Conservation (phyloP, 2,888 invertebrate genomes). For the Adelognathus sp. region DNA sequence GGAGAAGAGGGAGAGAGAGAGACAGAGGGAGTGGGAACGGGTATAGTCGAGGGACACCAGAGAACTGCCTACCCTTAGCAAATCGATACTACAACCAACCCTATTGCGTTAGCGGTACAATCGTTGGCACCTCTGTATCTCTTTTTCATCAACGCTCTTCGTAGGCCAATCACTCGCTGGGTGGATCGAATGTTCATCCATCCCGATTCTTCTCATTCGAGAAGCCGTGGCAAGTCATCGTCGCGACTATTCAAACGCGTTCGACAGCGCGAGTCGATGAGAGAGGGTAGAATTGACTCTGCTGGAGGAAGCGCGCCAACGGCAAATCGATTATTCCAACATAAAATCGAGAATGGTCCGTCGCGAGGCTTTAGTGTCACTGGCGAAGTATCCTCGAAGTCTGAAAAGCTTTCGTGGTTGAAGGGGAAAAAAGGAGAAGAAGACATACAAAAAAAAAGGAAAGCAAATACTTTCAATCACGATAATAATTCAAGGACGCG, state of each 20-base stretch:
- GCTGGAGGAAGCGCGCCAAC: conserved; percentile 1
- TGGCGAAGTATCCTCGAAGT: conserved; percentile 16
- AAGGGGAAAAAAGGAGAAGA: neutral
- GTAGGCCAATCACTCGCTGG: conserved; percentile 18
- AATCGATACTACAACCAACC: conserved; percentile 72
- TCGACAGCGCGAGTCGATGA: conserved; percentile 23
- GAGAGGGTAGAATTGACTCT: conserved; percentile 29
- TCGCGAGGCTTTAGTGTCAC: conserved; percentile 14
- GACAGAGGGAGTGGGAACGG: conserved; percentile 6
- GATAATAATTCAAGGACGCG: conserved; percentile 49
- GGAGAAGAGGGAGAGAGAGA: conserved; percentile 41
- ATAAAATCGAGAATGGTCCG: neutral
- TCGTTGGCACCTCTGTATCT: conserved; percentile 1
- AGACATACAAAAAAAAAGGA: neutral
- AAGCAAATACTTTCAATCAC: conserved; percentile 38
- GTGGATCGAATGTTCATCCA: neutral
- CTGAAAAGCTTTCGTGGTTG: conserved; percentile 19
- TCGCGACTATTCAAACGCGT: conserved; percentile 11
- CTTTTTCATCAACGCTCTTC: neutral
- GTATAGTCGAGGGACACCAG: conserved; percentile 21
- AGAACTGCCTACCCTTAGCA: conserved; percentile 55
- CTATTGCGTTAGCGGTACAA: neutral
- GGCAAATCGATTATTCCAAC: conserved; percentile 38
- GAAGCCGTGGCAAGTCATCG: conserved; percentile 58
- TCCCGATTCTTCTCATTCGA: conserved; percentile 25